Conservation (phyloP, 2,113 vertebrate species). For the Sorex araneus region DNA sequence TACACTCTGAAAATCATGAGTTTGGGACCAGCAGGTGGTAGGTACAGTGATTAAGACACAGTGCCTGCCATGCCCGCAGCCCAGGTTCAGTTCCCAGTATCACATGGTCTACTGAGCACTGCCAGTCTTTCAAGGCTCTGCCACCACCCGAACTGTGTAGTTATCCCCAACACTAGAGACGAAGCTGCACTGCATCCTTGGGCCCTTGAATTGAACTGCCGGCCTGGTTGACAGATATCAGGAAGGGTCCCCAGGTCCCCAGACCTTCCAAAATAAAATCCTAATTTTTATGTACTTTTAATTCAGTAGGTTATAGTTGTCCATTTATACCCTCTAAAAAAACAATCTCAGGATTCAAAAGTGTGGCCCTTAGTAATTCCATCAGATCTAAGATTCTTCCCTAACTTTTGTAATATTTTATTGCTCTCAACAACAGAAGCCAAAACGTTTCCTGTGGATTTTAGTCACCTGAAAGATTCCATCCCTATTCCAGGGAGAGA, state of each 20-base stretch:
- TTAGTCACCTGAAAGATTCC: background rate
- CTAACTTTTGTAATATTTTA: background rate
- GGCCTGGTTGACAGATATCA: no score
- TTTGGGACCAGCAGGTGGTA: background rate
- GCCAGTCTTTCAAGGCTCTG: no score
- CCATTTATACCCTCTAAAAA: slow-evolving; percentile 9
- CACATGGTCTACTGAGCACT: no score
- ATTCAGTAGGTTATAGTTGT: slow-evolving; percentile 11
- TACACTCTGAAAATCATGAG: background rate
- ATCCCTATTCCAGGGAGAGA: background rate
- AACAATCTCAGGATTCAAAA: background rate
- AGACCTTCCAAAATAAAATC: no score
- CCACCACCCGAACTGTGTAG: no score
- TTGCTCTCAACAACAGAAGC: background rate
- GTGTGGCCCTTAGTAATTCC: background rate
- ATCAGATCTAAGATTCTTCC: background rate
- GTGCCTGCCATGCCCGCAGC: no score
- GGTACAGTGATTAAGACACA: background rate
- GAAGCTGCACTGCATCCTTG: no score
- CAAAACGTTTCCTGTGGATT: background rate
- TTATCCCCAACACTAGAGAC: no score
- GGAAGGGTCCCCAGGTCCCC: no score
- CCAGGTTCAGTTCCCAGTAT: no score
- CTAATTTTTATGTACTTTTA: background rate
- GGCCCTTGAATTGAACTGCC: no score